phyloP scores from a whole-genome alignment of 1,140 invertebrate genomes.

The Arion vulgaris region DNA sequence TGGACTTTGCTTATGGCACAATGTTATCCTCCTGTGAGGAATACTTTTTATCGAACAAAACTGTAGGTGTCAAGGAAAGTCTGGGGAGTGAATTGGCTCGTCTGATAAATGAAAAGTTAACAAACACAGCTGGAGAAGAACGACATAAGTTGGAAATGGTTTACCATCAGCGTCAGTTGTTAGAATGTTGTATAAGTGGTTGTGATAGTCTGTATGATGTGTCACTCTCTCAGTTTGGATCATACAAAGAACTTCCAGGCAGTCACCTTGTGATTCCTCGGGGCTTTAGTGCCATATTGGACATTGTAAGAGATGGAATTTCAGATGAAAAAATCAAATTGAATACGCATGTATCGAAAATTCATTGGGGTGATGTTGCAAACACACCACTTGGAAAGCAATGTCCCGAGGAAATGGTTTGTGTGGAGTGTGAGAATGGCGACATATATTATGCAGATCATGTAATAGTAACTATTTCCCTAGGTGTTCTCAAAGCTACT shows the following conservation, averaged over 20 bases:
- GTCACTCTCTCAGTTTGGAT: slow-evolving; percentile 73
- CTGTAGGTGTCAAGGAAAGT: slow-evolving; percentile 76
- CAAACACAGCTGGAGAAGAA: slow-evolving; percentile 83
- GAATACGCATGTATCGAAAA: slow-evolving; percentile 82
- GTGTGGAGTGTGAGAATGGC: slow-evolving; percentile 78
- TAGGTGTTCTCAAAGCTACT: slow-evolving; percentile 91
- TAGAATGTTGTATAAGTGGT: slow-evolving; percentile 92
- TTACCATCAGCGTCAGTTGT: slow-evolving; percentile 90
- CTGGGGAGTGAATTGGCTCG: slow-evolving; percentile 91
- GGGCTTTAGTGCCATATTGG: slow-evolving; percentile 90
- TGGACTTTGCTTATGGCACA: slow-evolving; percentile 68
- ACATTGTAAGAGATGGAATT: slow-evolving; percentile 85
- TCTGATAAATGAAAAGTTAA: slow-evolving; percentile 87
- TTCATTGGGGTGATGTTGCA: slow-evolving; percentile 77
- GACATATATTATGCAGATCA: slow-evolving; percentile 83
- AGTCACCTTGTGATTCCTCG: slow-evolving; percentile 91
- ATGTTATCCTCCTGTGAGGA: slow-evolving; percentile 69
- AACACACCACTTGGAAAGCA: slow-evolving; percentile 76
- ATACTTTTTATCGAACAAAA: slow-evolving; percentile 63
- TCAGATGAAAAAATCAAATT: slow-evolving; percentile 81
- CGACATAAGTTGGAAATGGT: slow-evolving; percentile 84
- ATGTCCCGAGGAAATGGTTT: slow-evolving; percentile 76
- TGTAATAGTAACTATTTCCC: slow-evolving; percentile 91
- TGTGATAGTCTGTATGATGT: slow-evolving; percentile 92
- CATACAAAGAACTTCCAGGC: slow-evolving; percentile 94